Evolutionary conservation across 1,140 invertebrate species (phyloP), one percentile per base, ranked within the genome.

Genomic region (Nilaparvata lugens): DNA sequence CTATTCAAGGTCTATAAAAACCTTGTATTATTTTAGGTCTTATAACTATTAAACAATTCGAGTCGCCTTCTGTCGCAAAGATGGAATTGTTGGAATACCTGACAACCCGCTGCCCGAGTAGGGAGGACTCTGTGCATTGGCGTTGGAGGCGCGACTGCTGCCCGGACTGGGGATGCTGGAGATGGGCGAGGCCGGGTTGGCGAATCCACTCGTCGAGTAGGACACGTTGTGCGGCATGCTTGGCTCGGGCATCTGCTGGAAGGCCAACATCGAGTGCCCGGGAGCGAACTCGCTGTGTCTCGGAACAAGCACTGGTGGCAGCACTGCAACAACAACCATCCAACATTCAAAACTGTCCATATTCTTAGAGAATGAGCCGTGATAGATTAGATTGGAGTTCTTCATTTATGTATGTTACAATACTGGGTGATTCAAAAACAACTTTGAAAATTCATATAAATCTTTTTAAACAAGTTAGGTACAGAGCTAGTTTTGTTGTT

Each of bases 141-240:
- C 80, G 38, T 77, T 82, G 2, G 81, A 82, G 2, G 82, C 80
- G 60, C 82, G 79, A 67, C 68, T 70, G 21, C 70, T 72, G 19
- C 70, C 58, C 2, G 72, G 71, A n/a, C 71, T 73, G 31, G 31
- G 31, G 31, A 35, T 35, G 31, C 31, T 35, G 31, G 7, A 71
- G 21, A 71, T 60, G 1, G 72, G 71, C 14, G 71, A 73, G 19
- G 64, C 66, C 19, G 68, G 68, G 4, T 60, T 56, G 24, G 54
- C 28, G 58, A 64, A 91, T 9, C 89, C 88, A 60, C 85, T 85
- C 21, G 82, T 81, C 0, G 88, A 88, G 71, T 90, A 97, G 23
- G 89, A 93, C 0, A 97, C 91, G 76, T 97, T 97, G 68, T 95
- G 90, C 9, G 94, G 94, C 94, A 97, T 97, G 4, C 87, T 83